A percentile compares a stretch with the other conserved stretches of the same genome.
phyloP scores from a whole-genome alignment of 1,140 invertebrate genomes.

The Drosophila ercepeae region DNA sequence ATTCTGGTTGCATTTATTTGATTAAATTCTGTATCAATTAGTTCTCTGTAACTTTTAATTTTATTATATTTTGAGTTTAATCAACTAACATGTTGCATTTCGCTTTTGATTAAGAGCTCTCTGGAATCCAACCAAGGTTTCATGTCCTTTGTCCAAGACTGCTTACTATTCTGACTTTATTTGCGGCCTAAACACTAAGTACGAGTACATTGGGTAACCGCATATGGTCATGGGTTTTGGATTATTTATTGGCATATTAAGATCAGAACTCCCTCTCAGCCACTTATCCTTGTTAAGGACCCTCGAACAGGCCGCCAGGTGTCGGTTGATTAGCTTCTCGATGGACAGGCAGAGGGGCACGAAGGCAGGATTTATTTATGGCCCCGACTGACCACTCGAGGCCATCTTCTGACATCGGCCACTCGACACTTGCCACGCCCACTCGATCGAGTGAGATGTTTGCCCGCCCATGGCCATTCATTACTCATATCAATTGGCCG shows the following conservation, averaged over 20 bases:
- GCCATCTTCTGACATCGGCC: constrained; percentile 4
- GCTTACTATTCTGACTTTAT: background rate
- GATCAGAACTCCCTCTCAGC: background rate
- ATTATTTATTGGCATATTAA: constrained; percentile 23
- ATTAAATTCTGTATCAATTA: background rate
- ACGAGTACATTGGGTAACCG: background rate
- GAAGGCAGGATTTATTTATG: constrained; percentile 35
- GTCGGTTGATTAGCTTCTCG: constrained; percentile 20
- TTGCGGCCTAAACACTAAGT: background rate
- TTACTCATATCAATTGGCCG: constrained; percentile 52
- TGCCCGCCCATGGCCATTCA: constrained; percentile 23
- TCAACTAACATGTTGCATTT: background rate
- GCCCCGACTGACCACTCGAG: constrained; percentile 25
- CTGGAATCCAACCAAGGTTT: background rate
- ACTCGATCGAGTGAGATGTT: background rate
- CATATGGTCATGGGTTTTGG: constrained; percentile 11
- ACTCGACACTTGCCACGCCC: constrained; percentile 27
- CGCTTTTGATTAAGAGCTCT: background rate
- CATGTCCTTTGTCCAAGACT: background rate
- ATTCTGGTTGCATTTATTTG: background rate
- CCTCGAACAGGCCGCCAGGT: constrained; percentile 18
- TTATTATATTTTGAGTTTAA: background rate
- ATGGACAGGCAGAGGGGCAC: constrained; percentile 8
- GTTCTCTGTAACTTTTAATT: background rate
- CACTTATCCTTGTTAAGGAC: constrained; percentile 9